Evolutionary conservation across 2,113 vertebrate species (phyloP).

Genomic region (Isichthys henryi): DNA sequence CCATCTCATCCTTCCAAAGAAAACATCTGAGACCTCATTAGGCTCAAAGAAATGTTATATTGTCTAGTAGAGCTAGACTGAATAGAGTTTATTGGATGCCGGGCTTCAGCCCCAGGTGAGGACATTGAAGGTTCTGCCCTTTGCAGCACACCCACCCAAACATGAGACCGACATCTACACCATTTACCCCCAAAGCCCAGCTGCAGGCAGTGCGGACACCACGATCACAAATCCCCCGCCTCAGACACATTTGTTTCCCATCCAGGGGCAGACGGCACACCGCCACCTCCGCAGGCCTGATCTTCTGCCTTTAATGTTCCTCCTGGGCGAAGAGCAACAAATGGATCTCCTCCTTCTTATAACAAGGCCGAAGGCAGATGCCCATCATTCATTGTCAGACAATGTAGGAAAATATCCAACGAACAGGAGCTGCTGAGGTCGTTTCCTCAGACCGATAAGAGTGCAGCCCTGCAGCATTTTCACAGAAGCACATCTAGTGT

Average conservation of each 20-base stretch:
- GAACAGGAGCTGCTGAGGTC: constrained; percentile 23
- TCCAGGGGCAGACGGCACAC: constrained; percentile 31
- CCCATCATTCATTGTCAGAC: neutral
- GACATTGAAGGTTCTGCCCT: neutral
- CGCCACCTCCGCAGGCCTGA: neutral
- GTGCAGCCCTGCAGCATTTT: neutral
- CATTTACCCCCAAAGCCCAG: neutral
- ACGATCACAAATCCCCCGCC: constrained; percentile 43
- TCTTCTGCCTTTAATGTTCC: neutral
- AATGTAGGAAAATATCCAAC: neutral
- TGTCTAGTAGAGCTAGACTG: constrained; percentile 38
- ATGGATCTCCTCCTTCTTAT: neutral
- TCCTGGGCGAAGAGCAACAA: neutral
- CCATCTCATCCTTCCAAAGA: neutral
- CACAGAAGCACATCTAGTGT: neutral
- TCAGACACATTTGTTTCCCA: constrained; percentile 38
- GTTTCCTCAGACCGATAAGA: constrained; percentile 21
- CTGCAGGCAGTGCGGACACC: constrained; percentile 28
- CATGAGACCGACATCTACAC: constrained; percentile 13
- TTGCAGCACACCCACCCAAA: neutral
- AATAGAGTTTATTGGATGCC: constrained; percentile 45
- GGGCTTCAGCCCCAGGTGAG: constrained; percentile 27
- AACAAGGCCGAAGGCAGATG: neutral
- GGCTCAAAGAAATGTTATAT: constrained; percentile 46
- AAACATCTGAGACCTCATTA: constrained; percentile 41